A percentile compares a stretch with the other conserved stretches of the same genome.
Conservation (phyloP, 2,113 vertebrate genomes). For the Antennarius striatus region DNA sequence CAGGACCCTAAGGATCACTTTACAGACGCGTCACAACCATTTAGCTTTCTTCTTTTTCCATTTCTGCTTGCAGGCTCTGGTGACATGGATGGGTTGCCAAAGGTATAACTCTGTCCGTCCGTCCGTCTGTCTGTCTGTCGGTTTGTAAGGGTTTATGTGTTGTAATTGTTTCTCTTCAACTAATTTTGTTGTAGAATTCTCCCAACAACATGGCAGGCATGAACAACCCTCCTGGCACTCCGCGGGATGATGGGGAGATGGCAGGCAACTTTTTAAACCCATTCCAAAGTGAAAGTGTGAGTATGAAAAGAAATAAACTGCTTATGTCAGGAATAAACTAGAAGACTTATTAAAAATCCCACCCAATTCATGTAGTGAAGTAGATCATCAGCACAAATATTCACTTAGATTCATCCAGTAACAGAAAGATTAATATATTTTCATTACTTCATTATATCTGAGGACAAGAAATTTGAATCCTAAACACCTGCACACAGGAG, state of each 20-base stretch:
- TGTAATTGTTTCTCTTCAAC: slow-evolving; percentile 9
- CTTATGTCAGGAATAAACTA: slow-evolving; percentile 24
- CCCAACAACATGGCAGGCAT: slow-evolving; percentile 88
- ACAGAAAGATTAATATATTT: not conserved
- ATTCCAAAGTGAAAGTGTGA: slow-evolving; percentile 92
- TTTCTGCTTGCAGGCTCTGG: slow-evolving; percentile 81
- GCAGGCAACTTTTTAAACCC: slow-evolving; percentile 89
- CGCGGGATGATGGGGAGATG: slow-evolving; percentile 88
- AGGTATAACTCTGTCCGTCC: slow-evolving; percentile 77
- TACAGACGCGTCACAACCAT: slow-evolving; percentile 2
- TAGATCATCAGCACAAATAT: not conserved
- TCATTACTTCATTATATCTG: not conserved
- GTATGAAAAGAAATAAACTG: slow-evolving; percentile 40
- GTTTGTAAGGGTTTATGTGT: not conserved
- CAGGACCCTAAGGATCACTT: not conserved
- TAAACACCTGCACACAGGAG: not conserved
- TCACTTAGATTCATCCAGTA: not conserved
- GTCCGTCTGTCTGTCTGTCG: not conserved
- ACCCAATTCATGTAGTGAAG: not conserved
- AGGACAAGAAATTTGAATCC: not conserved
- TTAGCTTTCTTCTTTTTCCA: slow-evolving; percentile 3
- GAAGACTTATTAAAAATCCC: not conserved
- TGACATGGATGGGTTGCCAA: slow-evolving; percentile 91
- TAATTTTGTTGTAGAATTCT: slow-evolving; percentile 80
- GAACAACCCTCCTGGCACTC: slow-evolving; percentile 88